Conservation (phyloP, 2,797 vertebrate species). For the Notoglanidium macrostoma region DNA sequence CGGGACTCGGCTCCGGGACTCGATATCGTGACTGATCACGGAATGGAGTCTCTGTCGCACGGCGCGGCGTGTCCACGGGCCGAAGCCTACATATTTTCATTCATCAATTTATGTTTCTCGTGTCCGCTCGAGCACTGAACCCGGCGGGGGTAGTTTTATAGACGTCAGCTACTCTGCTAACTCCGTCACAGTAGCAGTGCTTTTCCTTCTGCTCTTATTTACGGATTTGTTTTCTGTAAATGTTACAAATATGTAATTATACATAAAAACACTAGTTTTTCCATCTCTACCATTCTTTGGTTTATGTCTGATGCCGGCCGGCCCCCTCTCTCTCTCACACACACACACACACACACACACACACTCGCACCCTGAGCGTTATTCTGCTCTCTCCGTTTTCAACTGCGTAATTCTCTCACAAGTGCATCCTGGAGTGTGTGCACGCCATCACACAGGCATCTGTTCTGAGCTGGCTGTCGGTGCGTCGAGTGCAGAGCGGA, state of each 20-base stretch:
- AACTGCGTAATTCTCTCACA: conserved; percentile 24
- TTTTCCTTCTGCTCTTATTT: background rate
- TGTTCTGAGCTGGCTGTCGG: conserved; percentile 26
- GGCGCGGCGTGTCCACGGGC: conserved; percentile 15
- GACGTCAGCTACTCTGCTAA: background rate
- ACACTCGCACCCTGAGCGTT: background rate
- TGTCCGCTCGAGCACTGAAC: background rate
- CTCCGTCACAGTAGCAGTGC: background rate
- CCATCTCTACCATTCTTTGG: background rate
- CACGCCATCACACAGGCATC: conserved; percentile 21
- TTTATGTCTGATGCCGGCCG: background rate
- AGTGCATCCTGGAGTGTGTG: conserved; percentile 27
- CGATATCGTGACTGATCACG: conserved; percentile 27
- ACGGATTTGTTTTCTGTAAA: background rate
- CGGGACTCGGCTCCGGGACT: conserved; percentile 1
- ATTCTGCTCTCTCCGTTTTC: conserved; percentile 8
- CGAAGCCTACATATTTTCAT: conserved; percentile 23
- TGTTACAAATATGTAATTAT: background rate
- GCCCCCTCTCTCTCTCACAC: background rate
- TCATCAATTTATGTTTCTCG: conserved; percentile 27
- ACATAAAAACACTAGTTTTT: background rate
- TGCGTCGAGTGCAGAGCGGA: conserved; percentile 16
- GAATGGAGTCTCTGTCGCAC: background rate
- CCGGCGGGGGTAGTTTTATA: background rate
- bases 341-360: conserved; percentile 1